Conservation (phyloP, 2,113 vertebrate species). For the Oxyruncus cristatus region DNA sequence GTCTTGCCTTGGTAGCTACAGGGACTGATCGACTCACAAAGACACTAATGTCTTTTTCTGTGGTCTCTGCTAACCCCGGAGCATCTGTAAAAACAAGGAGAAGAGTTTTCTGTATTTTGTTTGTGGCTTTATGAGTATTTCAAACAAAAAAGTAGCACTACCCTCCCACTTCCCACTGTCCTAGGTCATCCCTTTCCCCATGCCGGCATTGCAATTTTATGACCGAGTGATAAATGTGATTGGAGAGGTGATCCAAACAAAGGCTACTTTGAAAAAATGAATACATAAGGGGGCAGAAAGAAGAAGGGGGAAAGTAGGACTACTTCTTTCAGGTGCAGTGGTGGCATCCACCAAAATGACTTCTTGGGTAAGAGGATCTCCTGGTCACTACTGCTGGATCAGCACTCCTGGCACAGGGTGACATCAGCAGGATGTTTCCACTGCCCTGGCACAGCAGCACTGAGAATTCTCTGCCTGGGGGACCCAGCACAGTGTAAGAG, state of each 20-base stretch:
- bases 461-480: not conserved
- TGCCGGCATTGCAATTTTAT: not conserved
- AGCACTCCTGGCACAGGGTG: not conserved
- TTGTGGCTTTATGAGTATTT: not conserved
- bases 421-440: not conserved
- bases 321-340: not conserved
- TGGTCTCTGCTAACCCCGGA: constrained; percentile 77
- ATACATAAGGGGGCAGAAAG: not conserved
- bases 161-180: not conserved
- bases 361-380: not conserved
- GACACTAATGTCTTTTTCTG: constrained; percentile 70
- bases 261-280: not conserved
- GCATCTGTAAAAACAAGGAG: constrained; percentile 76
- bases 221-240: not conserved
- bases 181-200: not conserved
- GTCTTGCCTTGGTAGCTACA: constrained; percentile 81
- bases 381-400: not conserved
- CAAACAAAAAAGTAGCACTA: not conserved
- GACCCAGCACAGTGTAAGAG: not conserved
- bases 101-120: not conserved
- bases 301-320: not conserved
- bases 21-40: constrained; percentile 85
- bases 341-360: not conserved
- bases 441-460: not conserved
- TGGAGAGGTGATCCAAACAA: not conserved